Evolutionary conservation across 2,888 invertebrate genomes (phyloP), one percentile per base, ranked within the genome.

Genomic region (Odontocolon sp.): DNA sequence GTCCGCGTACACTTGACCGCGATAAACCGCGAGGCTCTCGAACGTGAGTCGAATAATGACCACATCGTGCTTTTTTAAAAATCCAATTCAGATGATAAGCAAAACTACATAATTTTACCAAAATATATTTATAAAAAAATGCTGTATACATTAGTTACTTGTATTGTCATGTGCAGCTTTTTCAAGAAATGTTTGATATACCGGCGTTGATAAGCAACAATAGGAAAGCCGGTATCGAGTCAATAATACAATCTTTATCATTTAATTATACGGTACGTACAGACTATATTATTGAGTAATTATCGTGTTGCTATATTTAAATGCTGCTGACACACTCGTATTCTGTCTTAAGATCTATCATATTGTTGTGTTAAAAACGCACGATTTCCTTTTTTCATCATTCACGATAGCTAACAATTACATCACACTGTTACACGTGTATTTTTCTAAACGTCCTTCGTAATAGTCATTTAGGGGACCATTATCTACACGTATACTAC

Each of bases 21-120:
- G 69, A 70, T 77, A 67, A 67, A 63, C n/a, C n/a, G n/a, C 50
- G 26, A 18, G 31, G 14, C 11, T 18, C 38, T 59, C 23, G 28
- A 3, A 45, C 47, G 63, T 33, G 8, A 47, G 11, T 54, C n/a
- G 54, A 59, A 23, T 59, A 50, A 56, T 33, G 47, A 33, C n/a
- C n/a, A 2, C 14, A n/a, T 8, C 3, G 4, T 5, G 16, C 2
- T 23, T n/a, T n/a, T n/a, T n/a, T n/a, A n/a, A 8, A 8, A 36
- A 36, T 36, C 2, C 8, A 36, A 8, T 36, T 36, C 8, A 9
- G 36, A 36, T 36, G 36, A n/a, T 11, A 36, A 8, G 9, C n/a
- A 9, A 36, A 1, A 36, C 8, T 9, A 8, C 36, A 8, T 6
- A 11, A n/a, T n/a, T n/a, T n/a, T n/a, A n/a, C n/a, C n/a, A n/a